Conservation (phyloP, 2,113 vertebrate species). For the Tragelaphus imberbis region DNA sequence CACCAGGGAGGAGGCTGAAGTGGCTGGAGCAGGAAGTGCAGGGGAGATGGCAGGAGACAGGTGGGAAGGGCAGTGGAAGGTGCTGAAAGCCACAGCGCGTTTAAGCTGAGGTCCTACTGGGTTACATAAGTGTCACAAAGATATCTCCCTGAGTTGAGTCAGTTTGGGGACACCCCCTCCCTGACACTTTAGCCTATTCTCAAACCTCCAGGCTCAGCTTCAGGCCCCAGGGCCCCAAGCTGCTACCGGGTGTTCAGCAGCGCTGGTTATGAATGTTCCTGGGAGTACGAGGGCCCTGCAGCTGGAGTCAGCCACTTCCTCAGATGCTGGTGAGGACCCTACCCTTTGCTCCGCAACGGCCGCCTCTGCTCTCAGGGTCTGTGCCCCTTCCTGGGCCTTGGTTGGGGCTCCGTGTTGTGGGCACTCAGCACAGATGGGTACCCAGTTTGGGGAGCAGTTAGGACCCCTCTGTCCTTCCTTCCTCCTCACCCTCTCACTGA, state of each 20-base stretch:
- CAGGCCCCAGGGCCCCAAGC: not conserved
- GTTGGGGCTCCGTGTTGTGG: not conserved
- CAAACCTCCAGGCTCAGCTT: not conserved
- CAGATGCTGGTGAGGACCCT: conserved; percentile 71
- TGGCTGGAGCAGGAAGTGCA: not conserved
- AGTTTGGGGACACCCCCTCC: not conserved
- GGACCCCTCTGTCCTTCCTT: not conserved
- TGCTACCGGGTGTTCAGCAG: conserved; percentile 66
- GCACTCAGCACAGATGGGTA: not conserved
- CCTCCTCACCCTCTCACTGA: not conserved
- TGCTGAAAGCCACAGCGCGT: accelerated
- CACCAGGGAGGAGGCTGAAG: not conserved
- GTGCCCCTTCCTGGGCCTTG: not conserved
- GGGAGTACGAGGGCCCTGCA: conserved; percentile 29
- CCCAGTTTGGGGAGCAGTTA: not conserved
- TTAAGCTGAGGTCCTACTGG: no score
- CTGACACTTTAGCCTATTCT: not conserved
- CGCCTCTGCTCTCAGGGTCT: not conserved
- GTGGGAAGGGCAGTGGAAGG: not conserved
- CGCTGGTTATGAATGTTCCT: conserved; percentile 38
- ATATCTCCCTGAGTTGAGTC: not conserved
- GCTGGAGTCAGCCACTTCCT: conserved; percentile 68
- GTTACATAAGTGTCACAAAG: not conserved
- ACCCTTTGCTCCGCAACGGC: not conserved
- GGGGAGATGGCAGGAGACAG: not conserved